Evolutionary conservation across 2,113 vertebrate genomes (phyloP).

Genomic region (Probosciger aterrimus): DNA sequence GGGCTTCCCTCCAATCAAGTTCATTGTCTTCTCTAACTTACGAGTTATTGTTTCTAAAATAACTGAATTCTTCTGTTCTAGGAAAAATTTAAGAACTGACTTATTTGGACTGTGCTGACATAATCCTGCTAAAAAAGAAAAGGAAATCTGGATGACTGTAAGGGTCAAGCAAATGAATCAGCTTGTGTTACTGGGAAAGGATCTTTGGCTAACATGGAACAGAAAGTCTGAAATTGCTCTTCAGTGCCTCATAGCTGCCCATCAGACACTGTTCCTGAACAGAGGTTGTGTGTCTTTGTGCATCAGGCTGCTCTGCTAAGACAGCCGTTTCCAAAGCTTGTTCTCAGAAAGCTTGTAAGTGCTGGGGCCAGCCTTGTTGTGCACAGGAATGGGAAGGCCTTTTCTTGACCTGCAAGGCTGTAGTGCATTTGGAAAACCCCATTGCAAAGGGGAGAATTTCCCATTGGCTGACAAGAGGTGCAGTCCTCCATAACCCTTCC

Average conservation of each 20-base stretch:
- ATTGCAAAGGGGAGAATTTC: background rate
- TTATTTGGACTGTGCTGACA: background rate
- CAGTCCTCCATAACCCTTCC: background rate
- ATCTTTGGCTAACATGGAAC: background rate
- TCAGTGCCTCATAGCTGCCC: background rate
- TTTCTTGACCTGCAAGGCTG: background rate
- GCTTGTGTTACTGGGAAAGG: background rate
- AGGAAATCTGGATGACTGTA: background rate
- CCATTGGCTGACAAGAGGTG: background rate
- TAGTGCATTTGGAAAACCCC: background rate
- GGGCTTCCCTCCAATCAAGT: background rate
- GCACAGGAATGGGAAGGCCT: background rate
- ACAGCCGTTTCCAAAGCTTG: background rate
- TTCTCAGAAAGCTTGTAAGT: background rate
- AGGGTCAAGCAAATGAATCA: background rate
- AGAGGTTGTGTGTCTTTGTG: background rate
- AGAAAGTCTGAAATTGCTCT: background rate
- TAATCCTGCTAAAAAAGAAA: background rate
- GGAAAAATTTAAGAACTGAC: background rate
- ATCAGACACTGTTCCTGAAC: background rate
- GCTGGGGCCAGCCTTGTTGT: background rate
- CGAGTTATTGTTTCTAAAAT: background rate
- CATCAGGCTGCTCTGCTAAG: background rate
- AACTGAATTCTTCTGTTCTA: background rate
- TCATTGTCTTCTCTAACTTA: background rate